Percentiles rank a stretch among this genome's conserved stretches.
phyloP scores from a whole-genome alignment of 2,113 vertebrate genomes.

The Lagopus leucura region DNA sequence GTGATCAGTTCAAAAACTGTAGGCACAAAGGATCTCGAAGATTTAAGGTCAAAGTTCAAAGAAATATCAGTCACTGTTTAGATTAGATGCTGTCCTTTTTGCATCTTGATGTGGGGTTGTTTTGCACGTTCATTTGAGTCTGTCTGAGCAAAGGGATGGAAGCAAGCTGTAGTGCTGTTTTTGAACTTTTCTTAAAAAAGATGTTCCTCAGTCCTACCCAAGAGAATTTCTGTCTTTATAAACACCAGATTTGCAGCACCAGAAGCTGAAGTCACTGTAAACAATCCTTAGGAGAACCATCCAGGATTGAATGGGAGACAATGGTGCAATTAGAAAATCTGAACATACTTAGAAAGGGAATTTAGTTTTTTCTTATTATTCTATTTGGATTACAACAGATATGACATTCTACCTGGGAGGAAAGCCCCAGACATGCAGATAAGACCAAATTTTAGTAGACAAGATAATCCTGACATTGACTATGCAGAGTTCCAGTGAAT shows the following conservation, averaged over 20 bases:
- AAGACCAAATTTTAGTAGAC: not conserved
- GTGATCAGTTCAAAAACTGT: not conserved
- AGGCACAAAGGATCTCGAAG: not conserved
- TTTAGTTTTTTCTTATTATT: not conserved
- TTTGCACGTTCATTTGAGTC: not conserved
- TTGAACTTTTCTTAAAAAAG: not conserved
- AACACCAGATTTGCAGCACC: not conserved
- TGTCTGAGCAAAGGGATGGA: not conserved
- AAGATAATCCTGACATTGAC: not conserved
- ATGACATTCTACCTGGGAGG: not conserved
- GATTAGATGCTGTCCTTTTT: accelerated
- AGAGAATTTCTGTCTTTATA: not conserved
- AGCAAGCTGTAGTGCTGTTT: not conserved
- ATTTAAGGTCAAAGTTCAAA: not conserved
- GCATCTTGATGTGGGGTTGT: not conserved
- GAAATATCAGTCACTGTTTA: not conserved
- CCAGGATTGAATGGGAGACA: not conserved
- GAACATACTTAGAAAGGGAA: not conserved
- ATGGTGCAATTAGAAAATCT: not conserved
- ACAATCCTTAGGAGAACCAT: not conserved
- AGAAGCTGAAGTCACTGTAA: not conserved
- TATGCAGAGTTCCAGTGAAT: not conserved
- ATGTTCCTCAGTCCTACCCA: not conserved
- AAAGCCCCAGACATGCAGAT: not conserved
- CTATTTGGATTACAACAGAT: not conserved